phyloP scores from a whole-genome alignment of 2,888 invertebrate genomes.

The Nesidiocoris tenuis region DNA sequence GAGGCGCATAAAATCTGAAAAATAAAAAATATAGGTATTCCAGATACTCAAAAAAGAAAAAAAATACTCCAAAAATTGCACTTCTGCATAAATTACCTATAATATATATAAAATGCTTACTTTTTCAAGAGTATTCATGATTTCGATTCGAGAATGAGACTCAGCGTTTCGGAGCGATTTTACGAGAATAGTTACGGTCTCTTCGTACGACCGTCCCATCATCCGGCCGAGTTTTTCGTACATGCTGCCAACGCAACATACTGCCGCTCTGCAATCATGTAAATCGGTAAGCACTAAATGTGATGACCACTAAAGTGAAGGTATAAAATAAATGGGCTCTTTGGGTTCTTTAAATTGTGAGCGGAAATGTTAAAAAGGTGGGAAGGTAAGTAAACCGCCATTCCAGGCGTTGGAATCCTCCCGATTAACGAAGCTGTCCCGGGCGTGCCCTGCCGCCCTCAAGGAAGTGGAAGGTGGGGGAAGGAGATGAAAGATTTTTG shows the following conservation, averaged over 20 bases:
- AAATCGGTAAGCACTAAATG: too few species aligned
- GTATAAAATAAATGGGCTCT: too few species aligned
- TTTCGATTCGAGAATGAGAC: slow-evolving; percentile 94
- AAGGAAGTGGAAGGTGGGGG: neutral
- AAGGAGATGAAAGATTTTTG: neutral
- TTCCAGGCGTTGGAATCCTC: too few species aligned
- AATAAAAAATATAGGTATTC: neutral
- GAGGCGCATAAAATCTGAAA: neutral
- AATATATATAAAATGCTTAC: too few species aligned
- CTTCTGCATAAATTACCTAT: too few species aligned
- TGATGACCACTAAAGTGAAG: too few species aligned
- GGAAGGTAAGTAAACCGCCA: neutral
- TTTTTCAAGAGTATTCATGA: slow-evolving; percentile 95
- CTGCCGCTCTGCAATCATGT: slow-evolving; percentile 87
- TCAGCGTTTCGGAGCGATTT: slow-evolving; percentile 90
- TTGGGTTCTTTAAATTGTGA: too few species aligned
- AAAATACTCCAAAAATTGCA: too few species aligned
- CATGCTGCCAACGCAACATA: slow-evolving; percentile 94
- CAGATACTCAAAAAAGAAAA: too few species aligned
- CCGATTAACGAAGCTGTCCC: too few species aligned
- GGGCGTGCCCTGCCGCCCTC: too few species aligned
- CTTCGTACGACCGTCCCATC: slow-evolving; percentile 98
- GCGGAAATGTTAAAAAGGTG: neutral
- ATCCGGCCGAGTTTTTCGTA: slow-evolving; percentile 96
- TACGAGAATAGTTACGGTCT: slow-evolving; percentile 89